A percentile compares a stretch with the other conserved stretches of the same genome.
These are phyloP conservation scores for Nephila pilipes DNA, from an alignment of 1,140 invertebrate species.

Conservation along the genomic window DNA sequence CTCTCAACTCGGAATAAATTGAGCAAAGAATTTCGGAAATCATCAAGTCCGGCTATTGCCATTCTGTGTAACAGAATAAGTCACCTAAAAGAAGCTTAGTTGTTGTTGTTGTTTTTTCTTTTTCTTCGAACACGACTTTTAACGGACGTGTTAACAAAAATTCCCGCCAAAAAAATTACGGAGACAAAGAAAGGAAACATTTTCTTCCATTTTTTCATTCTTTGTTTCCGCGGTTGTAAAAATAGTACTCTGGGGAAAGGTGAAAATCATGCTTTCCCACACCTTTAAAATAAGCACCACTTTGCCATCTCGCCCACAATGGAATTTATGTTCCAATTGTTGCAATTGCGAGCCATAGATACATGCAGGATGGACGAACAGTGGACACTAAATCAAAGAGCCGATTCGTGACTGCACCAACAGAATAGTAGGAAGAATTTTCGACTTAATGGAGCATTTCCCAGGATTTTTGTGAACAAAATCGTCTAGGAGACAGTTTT, in stretches of 20 bases:
- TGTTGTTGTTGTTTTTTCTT: too few relatives aligned
- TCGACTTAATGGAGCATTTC: slow-evolving; percentile 50
- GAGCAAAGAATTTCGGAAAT: neutral
- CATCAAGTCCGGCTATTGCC: slow-evolving; percentile 18
- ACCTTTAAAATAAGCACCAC: slow-evolving; percentile 41
- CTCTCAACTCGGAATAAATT: neutral
- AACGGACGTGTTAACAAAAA: neutral
- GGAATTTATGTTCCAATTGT: slow-evolving; percentile 59
- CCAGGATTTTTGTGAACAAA: slow-evolving; percentile 56
- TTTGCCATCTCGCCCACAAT: slow-evolving; percentile 48
- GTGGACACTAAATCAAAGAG: slow-evolving; percentile 53
- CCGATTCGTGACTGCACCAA: slow-evolving; percentile 9
- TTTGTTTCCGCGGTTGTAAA: slow-evolving; percentile 55
- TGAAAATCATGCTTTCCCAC: slow-evolving; percentile 63
- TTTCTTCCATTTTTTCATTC: slow-evolving; percentile 40
- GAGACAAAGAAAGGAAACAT: slow-evolving; percentile 63
- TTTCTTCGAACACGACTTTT: neutral
- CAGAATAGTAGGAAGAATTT: neutral
- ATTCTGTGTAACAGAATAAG: neutral
- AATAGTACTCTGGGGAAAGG: slow-evolving; percentile 56
- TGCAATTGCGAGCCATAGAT: slow-evolving; percentile 24
- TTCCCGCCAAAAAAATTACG: neutral
- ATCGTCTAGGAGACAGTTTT: neutral
- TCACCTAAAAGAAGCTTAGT: neutral
- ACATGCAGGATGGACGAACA: neutral